Percentiles rank a stretch among this genome's conserved stretches.
Conservation (phyloP, 2,797 vertebrate genomes). For the Sebastes aleutianus region DNA sequence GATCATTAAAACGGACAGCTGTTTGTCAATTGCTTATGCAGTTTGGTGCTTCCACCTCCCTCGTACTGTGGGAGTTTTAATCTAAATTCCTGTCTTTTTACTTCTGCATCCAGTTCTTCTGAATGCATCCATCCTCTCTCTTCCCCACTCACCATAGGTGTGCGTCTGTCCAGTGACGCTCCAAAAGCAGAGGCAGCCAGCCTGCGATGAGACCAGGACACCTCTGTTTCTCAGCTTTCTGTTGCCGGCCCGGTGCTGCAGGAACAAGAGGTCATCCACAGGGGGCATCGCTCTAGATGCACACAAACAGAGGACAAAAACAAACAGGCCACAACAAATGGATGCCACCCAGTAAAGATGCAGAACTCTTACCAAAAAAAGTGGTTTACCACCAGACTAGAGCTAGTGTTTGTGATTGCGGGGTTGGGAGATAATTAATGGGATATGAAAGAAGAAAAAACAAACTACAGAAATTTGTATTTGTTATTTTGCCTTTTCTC, state of each 20-base stretch:
- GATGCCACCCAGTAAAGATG: not conserved
- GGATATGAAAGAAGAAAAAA: not conserved
- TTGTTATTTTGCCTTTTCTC: not conserved
- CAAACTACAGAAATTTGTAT: not conserved
- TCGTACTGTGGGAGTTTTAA: not conserved
- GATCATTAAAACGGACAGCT: slow-evolving; percentile 36
- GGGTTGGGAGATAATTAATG: not conserved
- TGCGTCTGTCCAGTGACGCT: slow-evolving; percentile 51
- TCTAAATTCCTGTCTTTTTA: not conserved
- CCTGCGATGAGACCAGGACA: slow-evolving; percentile 62
- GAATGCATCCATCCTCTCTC: not conserved
- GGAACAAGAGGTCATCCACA: slow-evolving; percentile 64
- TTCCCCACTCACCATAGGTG: slow-evolving; percentile 42
- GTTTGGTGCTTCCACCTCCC: not conserved
- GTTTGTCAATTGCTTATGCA: slow-evolving; percentile 28
- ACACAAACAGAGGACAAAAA: not conserved
- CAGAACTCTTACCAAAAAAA: not conserved
- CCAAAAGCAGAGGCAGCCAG: slow-evolving; percentile 57
- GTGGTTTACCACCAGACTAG: not conserved
- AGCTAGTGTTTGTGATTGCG: not conserved
- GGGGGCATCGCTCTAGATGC: slow-evolving; percentile 35
- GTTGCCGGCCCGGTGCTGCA: slow-evolving; percentile 56
- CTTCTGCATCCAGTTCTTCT: not conserved
- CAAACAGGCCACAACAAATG: not conserved
- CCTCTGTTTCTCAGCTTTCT: slow-evolving; percentile 45